Conservation (phyloP, 2,797 vertebrate genomes). For the Smutsia gigantea region DNA sequence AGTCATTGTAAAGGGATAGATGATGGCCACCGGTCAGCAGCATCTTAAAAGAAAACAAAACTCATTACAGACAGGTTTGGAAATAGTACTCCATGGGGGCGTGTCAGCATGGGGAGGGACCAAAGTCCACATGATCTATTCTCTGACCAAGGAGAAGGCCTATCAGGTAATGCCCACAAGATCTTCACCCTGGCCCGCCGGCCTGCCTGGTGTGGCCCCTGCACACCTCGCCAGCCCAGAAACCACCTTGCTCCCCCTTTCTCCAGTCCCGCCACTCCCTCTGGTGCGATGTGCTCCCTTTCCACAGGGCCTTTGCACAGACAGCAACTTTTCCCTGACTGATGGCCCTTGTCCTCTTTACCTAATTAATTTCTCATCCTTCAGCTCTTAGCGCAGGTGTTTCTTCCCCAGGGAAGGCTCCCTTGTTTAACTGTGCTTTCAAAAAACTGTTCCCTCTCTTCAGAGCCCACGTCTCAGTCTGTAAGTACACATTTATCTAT, state of each 20-base stretch:
- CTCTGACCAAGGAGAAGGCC: background rate
- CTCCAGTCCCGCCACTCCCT: background rate
- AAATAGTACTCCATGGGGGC: background rate
- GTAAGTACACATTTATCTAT: background rate
- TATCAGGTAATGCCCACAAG: background rate
- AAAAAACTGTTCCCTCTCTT: background rate
- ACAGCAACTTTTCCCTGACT: background rate
- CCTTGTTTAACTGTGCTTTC: background rate
- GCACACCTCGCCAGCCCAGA: background rate
- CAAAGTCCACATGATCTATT: background rate
- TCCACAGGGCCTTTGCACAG: background rate
- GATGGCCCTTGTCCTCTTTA: background rate
- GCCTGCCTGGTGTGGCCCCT: background rate
- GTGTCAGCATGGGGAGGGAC: background rate
- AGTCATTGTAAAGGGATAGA: background rate
- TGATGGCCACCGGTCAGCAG: background rate
- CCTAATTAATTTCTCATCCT: background rate
- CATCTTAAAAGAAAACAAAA: slow-evolving; percentile 18
- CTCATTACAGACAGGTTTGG: background rate
- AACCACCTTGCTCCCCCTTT: background rate
- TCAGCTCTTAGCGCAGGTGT: background rate
- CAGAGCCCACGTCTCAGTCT: background rate
- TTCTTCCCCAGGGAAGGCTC: background rate
- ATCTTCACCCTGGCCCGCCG: background rate
- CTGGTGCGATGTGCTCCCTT: background rate